Conservation (phyloP, 2,113 vertebrate genomes). For the Butorides virescens region DNA sequence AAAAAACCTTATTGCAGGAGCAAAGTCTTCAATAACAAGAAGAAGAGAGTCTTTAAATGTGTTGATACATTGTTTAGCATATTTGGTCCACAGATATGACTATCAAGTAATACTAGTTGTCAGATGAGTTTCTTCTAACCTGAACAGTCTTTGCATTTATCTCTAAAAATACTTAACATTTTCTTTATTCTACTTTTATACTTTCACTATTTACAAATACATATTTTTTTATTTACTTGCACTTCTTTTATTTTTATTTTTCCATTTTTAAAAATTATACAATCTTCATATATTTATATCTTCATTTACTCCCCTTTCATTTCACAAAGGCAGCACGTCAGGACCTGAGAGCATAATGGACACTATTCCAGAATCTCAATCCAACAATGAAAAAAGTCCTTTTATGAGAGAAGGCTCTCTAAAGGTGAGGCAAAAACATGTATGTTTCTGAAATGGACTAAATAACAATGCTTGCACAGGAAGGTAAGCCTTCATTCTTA, state of each 20-base stretch:
- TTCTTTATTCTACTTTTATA: background rate
- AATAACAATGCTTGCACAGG: background rate
- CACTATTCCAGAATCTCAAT: background rate
- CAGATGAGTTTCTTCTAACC: background rate
- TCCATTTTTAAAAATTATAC: background rate
- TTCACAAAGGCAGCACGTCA: background rate
- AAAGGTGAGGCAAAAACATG: conserved; percentile 71
- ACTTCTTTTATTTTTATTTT: background rate
- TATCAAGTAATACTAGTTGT: background rate
- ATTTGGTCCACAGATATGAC: background rate
- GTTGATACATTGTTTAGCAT: background rate
- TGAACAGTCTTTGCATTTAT: background rate
- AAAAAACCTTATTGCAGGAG: background rate
- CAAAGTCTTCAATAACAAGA: background rate
- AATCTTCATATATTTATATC: background rate
- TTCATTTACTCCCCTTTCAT: background rate
- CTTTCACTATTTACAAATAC: background rate
- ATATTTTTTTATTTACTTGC: background rate
- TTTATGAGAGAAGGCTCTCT: conserved; percentile 78
- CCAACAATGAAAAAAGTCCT: background rate
- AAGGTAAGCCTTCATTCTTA: background rate
- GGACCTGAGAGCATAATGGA: background rate
- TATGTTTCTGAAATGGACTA: background rate
- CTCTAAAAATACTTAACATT: background rate
- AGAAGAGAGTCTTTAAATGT: background rate